phyloP scores from a whole-genome alignment of 1,140 invertebrate genomes.

The Pristionchus pacificus region DNA sequence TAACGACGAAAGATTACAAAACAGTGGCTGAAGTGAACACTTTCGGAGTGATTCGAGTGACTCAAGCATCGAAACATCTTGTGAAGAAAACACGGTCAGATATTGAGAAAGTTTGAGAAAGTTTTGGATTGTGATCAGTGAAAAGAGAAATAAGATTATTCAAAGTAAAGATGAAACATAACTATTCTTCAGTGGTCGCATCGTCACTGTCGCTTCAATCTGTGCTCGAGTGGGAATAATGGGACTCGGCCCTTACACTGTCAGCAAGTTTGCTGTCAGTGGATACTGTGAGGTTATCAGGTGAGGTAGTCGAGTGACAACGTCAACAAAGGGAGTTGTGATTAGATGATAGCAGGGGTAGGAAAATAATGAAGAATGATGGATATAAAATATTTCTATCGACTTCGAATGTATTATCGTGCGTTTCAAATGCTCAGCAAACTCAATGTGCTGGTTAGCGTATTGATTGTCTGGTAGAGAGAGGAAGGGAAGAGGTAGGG shows the following conservation, averaged over 20 bases:
- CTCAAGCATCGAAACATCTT: conserved; percentile 36
- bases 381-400: too few relatives aligned
- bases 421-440: too few relatives aligned
- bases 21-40: conserved; percentile 37
- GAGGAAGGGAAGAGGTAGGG: too few relatives aligned
- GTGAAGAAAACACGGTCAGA: conserved; percentile 34
- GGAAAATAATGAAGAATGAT: too few relatives aligned
- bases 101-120: neutral
- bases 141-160: neutral
- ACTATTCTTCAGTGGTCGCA: conserved; percentile 29
- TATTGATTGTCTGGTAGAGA: too few relatives aligned
- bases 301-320: too few relatives aligned
- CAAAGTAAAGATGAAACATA: neutral
- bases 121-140: neutral
- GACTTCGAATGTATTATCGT: too few relatives aligned
- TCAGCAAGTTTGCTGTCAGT: conserved; percentile 35
- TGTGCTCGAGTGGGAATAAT: conserved; percentile 34
- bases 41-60: conserved; percentile 38
- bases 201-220: conserved; percentile 37
- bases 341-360: too few relatives aligned
- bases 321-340: too few relatives aligned
- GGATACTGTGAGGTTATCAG: conserved; percentile 39
- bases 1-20: conserved; percentile 37
- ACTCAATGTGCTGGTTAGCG: too few relatives aligned
- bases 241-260: conserved; percentile 37